These are phyloP conservation scores for Synergus japonicus DNA, from an alignment of 2,888 invertebrate genomes.

Conservation along the genomic window DNA sequence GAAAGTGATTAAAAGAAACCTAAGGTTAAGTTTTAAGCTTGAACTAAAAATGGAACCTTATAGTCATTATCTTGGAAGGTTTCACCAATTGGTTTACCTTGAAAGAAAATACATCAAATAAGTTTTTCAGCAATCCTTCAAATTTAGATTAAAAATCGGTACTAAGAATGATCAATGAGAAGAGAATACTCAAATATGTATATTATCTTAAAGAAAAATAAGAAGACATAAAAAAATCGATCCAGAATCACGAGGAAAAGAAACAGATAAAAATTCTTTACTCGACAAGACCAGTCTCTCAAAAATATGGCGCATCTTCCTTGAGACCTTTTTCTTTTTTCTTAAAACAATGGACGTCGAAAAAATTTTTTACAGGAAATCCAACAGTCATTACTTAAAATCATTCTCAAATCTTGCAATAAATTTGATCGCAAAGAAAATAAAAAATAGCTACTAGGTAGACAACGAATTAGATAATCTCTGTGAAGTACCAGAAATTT, in stretches of 20 bases:
- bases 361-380: not conserved
- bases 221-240: too few species aligned
- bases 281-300: not conserved
- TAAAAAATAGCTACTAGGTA: not conserved
- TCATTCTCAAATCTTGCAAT: not conserved
- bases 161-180: not conserved
- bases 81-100: constrained; percentile 27
- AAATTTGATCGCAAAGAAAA: not conserved
- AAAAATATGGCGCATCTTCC: constrained; percentile 3
- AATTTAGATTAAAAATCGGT: not conserved
- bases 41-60: constrained; percentile 19
- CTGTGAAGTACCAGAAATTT: not conserved
- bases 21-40: constrained; percentile 8
- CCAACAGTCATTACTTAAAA: not conserved
- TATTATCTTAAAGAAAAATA: not conserved
- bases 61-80: constrained; percentile 25
- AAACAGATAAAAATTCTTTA: not conserved
- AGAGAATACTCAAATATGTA: not conserved
- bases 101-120: not conserved
- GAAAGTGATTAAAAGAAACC: not conserved
- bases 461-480: not conserved
- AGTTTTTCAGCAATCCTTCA: not conserved
- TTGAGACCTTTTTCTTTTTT: not conserved
- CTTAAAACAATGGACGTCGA: not conserved
- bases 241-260: not conserved